Evolutionary conservation across 2,797 vertebrate genomes (phyloP).

Genomic region (Nyctibius grandis): DNA sequence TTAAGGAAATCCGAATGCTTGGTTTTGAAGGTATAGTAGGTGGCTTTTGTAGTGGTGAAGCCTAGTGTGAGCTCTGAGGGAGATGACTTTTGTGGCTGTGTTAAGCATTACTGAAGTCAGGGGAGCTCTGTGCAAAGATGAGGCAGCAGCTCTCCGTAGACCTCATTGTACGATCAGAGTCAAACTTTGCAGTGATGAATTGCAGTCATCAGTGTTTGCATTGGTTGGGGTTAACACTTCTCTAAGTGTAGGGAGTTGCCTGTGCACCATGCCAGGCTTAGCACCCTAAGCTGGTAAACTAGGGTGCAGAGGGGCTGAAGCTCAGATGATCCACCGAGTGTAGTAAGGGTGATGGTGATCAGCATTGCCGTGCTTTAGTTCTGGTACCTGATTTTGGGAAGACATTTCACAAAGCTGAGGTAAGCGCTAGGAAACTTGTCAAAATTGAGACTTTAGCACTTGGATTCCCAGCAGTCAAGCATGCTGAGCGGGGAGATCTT

Average conservation of each 20-base stretch:
- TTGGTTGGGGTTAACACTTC: not conserved
- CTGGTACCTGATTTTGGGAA: not conserved
- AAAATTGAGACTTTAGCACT: not conserved
- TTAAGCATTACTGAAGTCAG: not conserved
- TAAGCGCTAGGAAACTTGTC: not conserved
- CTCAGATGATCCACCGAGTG: not conserved
- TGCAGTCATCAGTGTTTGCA: not conserved
- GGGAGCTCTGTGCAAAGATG: not conserved
- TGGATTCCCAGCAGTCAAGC: not conserved
- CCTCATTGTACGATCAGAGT: not conserved
- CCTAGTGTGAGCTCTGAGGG: not conserved
- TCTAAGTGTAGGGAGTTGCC: not conserved
- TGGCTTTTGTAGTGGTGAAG: not conserved
- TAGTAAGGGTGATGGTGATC: not conserved
- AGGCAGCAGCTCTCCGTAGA: not conserved
- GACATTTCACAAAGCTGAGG: not conserved
- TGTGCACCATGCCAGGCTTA: accelerated
- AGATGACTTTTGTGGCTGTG: not conserved
- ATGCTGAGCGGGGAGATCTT: not conserved
- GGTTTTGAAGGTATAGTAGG: not conserved
- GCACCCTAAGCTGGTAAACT: not conserved
- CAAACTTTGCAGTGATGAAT: not conserved
- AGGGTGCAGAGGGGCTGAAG: not conserved
- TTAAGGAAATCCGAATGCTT: not conserved
- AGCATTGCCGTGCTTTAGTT: not conserved